Evolutionary conservation across 2,113 vertebrate species (phyloP), one percentile per base, ranked within the genome.

Genomic region (Pelmatolapia mariae): DNA sequence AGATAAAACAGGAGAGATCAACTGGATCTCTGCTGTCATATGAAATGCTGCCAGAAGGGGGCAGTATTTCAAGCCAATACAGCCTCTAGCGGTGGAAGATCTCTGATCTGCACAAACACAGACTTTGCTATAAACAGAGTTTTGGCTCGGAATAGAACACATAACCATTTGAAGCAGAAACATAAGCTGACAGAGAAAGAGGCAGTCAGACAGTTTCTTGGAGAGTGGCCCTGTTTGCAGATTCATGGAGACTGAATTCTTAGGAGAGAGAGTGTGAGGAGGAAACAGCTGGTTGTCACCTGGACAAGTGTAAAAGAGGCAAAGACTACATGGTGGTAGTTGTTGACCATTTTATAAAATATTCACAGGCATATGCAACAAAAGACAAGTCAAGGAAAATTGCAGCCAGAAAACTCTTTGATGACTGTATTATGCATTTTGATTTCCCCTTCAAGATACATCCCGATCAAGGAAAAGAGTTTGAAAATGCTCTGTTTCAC

Each of bases 371-470:
- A 16, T 79, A 53, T 54, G 18, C 50, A 22, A 80, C 47, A 1
- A 80, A 15, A n/a, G 50, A 80, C 29, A 53, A 80, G 26, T 80
- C 76, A 12, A 31, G 76, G 29, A 80, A 36, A 13, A 36, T 50
- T 4, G 29, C 50, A 22, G 47, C 76, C 8, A 63, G 15, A 19
- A 81, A 68, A 10, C 52, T 91, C 4, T 90, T 84, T 79, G 81
- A 92, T 86, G 87, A 91, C 18, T 89, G 80, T 2, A 89, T 91
- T 22, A 47, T 59, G 12, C 16, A 54, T 2, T 89, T 91, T 38
- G 68, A 83, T 16, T 89, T 84, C 15, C 85, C 78, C 24, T 63
- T 79, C 8, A 82, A 43, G 54, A 92, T 84, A 8, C 83, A 92
- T 6, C 91, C 84, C 3, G 83, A 89, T 13, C 78, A 90, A 19